Base-by-base conservation (phyloP, 1,140 invertebrate genomes). In the Aplysia californica region DNA sequence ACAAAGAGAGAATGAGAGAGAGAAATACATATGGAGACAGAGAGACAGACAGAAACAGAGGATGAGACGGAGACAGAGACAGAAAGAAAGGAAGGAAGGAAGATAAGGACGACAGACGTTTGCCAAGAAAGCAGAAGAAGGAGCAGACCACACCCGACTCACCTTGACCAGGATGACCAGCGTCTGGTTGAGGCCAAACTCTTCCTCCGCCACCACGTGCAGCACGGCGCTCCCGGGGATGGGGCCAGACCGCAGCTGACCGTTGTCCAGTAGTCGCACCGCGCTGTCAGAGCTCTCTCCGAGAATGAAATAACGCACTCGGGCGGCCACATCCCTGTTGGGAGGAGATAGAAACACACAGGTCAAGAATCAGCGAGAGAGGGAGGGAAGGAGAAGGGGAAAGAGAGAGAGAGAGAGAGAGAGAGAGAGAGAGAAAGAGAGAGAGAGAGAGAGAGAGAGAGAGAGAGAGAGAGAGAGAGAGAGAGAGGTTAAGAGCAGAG, bases 211-310 rank as follows among this genome's bases (percentile, higher is more conserved):
- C 23, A 90, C 92, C 31, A 94, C 87, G 76, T 92, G 90, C 78
- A 95, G 85, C 21, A 92, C 88, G 79, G 92, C 92, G 77, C 91
- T 91, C 23, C 94, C 94, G 26, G 91, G 88, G 64, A 83, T 87
- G 35, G 92, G 91, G 29, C 92, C 92, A 41, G 93, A 91, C 55
- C 86, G 90, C 6, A 94, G 85, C 58, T 92, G 76, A 18, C 93
- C 93, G 85, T 90, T 91, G 78, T 91, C 90, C 44, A 92, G 89
- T 18, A 94, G 89, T 36, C 38, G 70, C 18, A 86, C 81, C 15
- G 81, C 66, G 6, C 70, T 66, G 6, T 68, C 76, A 5, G 38
- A 33, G 18, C 41, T 56, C 3, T 69, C 44, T 18, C 56, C 58
- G 5, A 79, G 50, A 0, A 86, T 74, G 31, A 73, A 64, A 61